Evolutionary conservation across 2,888 invertebrate genomes (phyloP), one percentile per base, ranked within the genome.

Genomic region (Drosophila rubida): DNA sequence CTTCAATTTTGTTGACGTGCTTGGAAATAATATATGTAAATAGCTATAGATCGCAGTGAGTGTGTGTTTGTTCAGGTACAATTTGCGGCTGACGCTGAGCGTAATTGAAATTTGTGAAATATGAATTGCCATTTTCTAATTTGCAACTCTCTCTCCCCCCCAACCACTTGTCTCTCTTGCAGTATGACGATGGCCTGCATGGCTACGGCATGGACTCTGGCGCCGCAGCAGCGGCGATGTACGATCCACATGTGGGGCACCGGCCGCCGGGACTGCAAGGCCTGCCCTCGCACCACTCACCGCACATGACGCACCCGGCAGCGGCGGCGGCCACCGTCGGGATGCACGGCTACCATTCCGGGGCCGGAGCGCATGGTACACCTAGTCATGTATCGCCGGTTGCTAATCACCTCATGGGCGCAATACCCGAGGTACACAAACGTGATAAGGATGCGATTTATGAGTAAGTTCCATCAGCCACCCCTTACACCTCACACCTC

Each of bases 401-500:
- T 92, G 94, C 96, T 89, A 95, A 97, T 94, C 97, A 97, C 93
- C 96, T 97, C 92, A 95, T 96, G 94, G 95, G 96, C 89, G 95
- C 95, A 90, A 95, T 93, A 90, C 97, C 97, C 90, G 97, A 97
- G 93, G 97, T 97, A 90, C 97, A 97, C 93, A 98, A 98, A 94
- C 94, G 98, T 92, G 98, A 98, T 94, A 98, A 98, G 94, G 98
- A 98, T 94, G 97, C 98, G 92, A 98, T 98, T 93, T 98, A 98
- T 94, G 98, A 98, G 98, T 98, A 95, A 96, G 97, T 95, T 83
- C 74, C n/a, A n/a, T n/a, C n/a, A n/a, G n/a, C n/a, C n/a, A n/a
- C n/a, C n/a, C n/a, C n/a, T n/a, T n/a, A n/a, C n/a, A n/a, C n/a
- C n/a, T n/a, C n/a, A n/a, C n/a, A n/a, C n/a, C n/a, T n/a, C n/a